Conservation (phyloP, 2,888 invertebrate genomes). For the Sepiola atlantica region DNA sequence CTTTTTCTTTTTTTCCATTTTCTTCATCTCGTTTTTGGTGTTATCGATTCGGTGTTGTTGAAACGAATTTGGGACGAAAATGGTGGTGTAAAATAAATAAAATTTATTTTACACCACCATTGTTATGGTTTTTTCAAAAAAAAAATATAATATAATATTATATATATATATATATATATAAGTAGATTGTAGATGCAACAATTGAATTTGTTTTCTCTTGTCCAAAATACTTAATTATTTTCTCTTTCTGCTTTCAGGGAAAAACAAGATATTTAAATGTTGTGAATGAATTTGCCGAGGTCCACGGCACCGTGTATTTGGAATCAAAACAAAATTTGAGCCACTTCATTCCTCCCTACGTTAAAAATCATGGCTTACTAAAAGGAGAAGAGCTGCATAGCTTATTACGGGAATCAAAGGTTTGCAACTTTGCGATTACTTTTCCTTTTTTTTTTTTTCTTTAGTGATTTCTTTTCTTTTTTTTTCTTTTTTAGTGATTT, state of each 20-base stretch:
- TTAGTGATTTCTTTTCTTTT: neutral
- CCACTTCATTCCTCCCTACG: conserved; percentile 66
- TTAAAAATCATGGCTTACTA: conserved; percentile 75
- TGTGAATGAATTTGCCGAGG: conserved; percentile 65
- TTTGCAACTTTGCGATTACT: conserved; percentile 47
- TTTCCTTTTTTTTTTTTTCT: no score
- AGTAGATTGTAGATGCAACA: neutral
- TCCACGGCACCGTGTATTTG: conserved; percentile 75
- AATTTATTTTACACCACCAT: no score
- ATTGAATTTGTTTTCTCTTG: neutral
- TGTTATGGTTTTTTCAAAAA: no score
- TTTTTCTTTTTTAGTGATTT: neutral
- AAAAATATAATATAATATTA: no score
- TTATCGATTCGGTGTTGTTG: no score
- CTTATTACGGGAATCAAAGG: conserved; percentile 71
- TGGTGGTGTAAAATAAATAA: no score
- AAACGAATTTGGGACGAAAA: no score
- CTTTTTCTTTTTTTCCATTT: no score
- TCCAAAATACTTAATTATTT: neutral
- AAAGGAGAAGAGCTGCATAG: conserved; percentile 70
- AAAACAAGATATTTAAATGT: conserved; percentile 67
- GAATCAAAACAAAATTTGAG: conserved; percentile 54
- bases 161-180: no score
- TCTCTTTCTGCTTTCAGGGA: conserved; percentile 59
- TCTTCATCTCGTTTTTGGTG: no score